These are phyloP conservation scores for Altica lythri DNA, from an alignment of 2,888 invertebrate genomes.

Conservation along the genomic window DNA sequence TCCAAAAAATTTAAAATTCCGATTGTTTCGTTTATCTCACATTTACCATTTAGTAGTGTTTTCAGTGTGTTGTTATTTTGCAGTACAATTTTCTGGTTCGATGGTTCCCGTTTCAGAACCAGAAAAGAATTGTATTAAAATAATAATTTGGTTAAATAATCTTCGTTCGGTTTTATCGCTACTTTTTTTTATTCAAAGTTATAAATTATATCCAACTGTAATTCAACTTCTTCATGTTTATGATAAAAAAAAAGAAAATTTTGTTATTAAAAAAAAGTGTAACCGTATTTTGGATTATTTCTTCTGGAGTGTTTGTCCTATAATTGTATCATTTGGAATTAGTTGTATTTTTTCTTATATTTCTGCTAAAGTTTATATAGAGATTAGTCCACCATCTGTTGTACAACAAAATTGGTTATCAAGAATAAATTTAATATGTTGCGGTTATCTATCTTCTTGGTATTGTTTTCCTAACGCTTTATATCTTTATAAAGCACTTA, in stretches of 20 bases:
- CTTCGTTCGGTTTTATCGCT: background rate
- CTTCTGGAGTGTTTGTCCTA: background rate
- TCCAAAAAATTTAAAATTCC: background rate
- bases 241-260: background rate
- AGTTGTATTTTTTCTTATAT: background rate
- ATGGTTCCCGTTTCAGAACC: background rate
- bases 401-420: background rate
- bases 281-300: background rate
- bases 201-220: background rate
- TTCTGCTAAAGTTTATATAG: no score
- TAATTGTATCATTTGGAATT: background rate
- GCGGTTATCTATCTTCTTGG: background rate
- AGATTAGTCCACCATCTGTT: no score
- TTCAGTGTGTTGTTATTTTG: background rate
- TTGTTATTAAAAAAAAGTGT: background rate
- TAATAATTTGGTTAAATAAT: background rate
- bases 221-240: constrained; percentile 3
- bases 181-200: background rate
- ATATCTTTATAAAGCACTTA: background rate
- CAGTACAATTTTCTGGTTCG: background rate
- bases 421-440: background rate
- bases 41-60: background rate
- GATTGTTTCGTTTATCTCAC: background rate
- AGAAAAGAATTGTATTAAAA: background rate
- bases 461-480: constrained; percentile 1